Conservation (phyloP, 2,888 invertebrate genomes). For the Dryomyza anilis region DNA sequence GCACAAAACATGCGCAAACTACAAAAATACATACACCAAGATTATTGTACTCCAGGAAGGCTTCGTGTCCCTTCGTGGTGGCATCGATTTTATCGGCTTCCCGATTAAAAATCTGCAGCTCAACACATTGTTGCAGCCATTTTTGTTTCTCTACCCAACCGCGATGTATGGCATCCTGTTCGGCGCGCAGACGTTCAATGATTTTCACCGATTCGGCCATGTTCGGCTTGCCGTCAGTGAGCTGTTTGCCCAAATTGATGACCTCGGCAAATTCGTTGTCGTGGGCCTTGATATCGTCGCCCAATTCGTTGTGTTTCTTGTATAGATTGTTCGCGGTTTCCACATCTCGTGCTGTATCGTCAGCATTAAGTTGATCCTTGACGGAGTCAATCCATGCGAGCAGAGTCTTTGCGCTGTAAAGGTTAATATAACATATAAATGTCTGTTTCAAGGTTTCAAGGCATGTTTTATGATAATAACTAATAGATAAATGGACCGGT, state of each 20-base stretch:
- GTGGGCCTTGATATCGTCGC: constrained; percentile 88
- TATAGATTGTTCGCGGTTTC: constrained; percentile 88
- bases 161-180: constrained; percentile 76
- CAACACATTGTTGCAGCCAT: constrained; percentile 84
- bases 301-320: constrained; percentile 89
- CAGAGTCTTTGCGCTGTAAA: constrained; percentile 80
- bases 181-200: constrained; percentile 73
- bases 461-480: no score
- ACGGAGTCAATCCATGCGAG: constrained; percentile 83
- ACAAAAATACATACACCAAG: constrained; percentile 73
- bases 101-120: constrained; percentile 89
- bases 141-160: constrained; percentile 87
- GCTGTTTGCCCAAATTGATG: constrained; percentile 76
- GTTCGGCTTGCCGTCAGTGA: constrained; percentile 75
- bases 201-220: constrained; percentile 78
- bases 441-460: no score
- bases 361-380: constrained; percentile 78
- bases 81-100: constrained; percentile 98
- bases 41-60: constrained; percentile 86
- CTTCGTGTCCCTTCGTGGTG: constrained; percentile 90
- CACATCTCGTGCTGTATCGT: constrained; percentile 83
- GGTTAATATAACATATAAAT: not conserved
- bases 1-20: no score
- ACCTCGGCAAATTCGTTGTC: constrained; percentile 88
- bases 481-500: no score